phyloP scores from a whole-genome alignment of 2,888 invertebrate genomes.

The Petrolisthes cinctipes region DNA sequence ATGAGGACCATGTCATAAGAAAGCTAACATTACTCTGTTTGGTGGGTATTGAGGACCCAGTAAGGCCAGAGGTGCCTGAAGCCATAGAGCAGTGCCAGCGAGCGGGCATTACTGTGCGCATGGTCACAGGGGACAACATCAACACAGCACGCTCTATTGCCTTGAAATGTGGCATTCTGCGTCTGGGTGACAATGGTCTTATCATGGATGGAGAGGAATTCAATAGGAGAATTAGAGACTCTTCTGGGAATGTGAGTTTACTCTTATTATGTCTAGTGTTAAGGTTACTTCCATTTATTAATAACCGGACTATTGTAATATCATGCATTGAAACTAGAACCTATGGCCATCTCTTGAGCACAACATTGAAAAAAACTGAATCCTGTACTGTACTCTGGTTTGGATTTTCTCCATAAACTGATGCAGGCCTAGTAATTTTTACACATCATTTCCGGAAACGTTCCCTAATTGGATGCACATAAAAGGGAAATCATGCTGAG shows the following conservation, averaged over 20 bases:
- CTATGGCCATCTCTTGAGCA: too few species aligned
- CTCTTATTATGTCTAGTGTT: too few species aligned
- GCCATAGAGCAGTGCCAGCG: slow-evolving; percentile 96
- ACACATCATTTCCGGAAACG: too few species aligned
- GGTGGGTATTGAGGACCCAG: slow-evolving; percentile 99
- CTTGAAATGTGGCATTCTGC: slow-evolving; percentile 94
- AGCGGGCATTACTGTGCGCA: slow-evolving; percentile 97
- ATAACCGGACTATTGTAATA: too few species aligned
- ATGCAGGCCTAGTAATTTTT: too few species aligned
- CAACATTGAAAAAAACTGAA: too few species aligned
- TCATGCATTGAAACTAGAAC: too few species aligned
- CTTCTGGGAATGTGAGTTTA: slow-evolving; percentile 83
- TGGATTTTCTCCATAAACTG: too few species aligned
- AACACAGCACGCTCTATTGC: slow-evolving; percentile 99
- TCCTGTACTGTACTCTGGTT: too few species aligned
- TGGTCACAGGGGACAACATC: slow-evolving; percentile 99
- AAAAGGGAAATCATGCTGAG: too few species aligned
- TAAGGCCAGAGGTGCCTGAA: slow-evolving; percentile 93
- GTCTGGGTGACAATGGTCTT: slow-evolving; percentile 93
- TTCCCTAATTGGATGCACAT: too few species aligned
- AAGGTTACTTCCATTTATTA: too few species aligned
- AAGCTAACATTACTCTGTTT: slow-evolving; percentile 95
- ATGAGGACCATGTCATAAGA: slow-evolving; percentile 91
- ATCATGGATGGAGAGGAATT: slow-evolving; percentile 98
- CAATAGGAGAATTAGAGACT: slow-evolving; percentile 89